Evolutionary conservation across 2,888 invertebrate genomes (phyloP), one percentile per base, ranked within the genome.

Genomic region (Pammene aurita): DNA sequence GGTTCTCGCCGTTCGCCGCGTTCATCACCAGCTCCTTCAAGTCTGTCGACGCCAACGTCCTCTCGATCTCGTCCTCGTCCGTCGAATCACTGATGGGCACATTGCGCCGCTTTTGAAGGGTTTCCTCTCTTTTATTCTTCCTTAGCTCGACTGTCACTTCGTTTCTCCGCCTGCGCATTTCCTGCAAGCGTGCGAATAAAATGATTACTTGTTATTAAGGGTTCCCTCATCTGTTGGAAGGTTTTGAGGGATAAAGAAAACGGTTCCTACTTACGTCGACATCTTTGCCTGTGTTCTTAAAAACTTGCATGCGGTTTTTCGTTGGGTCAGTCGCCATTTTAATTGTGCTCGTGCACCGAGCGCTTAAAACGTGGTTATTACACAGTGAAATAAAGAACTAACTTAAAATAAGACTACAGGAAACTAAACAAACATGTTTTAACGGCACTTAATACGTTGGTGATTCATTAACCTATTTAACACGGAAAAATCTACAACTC

Each of bases 231-330:
- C 7, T 13, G 13, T 7, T 10, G 2, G 14, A 14, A 14, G 35
- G 7, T 38, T 35, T 9, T 7, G 42, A 44, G 18, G 7, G 26
- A 65, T 48, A 60, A 7, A 41, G 50, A 42, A 58, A 55, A 64
- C 65, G 57, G 57, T 46, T 26, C 69, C 72, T 89, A 96, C 97
- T 96, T 94, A 98, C 98, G 94, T 99, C 99, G 93, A 98, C 98
- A 94, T 99, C 99, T 94, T 99, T 99, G 86, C 99, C 99, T 94
- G 98, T 98, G 95, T 99, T 99, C 96, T 99, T 99, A 93, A 98
- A 98, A 89, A 95, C 96, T 93, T 96, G 96, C 94, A 97, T 95
- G 93, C 97, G 96, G 94, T 95, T 96, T 94, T 96, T 96, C 93
- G 93, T 94, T 92, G 93, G 94, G 91, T 94, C 94, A 89, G 95